Base-by-base conservation (phyloP, 2,888 invertebrate genomes). In the Pristionchus exspectatus region DNA sequence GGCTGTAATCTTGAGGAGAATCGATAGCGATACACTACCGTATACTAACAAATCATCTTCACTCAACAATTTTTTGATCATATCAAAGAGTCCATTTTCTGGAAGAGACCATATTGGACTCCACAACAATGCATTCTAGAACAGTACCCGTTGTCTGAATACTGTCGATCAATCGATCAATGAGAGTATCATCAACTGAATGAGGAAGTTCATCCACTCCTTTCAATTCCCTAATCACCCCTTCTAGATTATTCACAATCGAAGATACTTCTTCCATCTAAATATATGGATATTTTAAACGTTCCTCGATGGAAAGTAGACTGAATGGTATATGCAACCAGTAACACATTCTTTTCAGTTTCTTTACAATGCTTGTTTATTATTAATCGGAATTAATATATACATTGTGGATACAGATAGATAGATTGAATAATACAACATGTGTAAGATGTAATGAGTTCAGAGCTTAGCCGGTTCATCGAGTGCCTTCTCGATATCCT, bases 401-500 rank as follows among this genome's bases (percentile, higher is more conserved):
- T 33, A 84, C 33, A 84, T 33, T 56, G 56, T 84, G 84, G 30
- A 21, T 59, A 87, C 21, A 33, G 54, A 27, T 30, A 50, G 81
- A 50, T 30, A 30, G 24, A 50, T 66, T 27, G 33, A 5, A 27
- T 69, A 85, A 2, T 18, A 81, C 27, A 81, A 81, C 69, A 66
- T 50, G 69, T 7, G 16, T 24, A 87, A 21, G n/a, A 24, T 77
- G 27, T 56, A 59, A 59, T 33, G 27, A 88, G 12, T 84, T 90
- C 89, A 91, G 33, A 92, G 54, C 72, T 91, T 92, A 16, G 92
- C 91, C 14, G 91, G 90, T 33, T 69, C 66, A 33, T 90, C 89
- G 44, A 94, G 92, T 56, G 92, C 92, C 33, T 93, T 93, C 90
- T 94, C 94, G 84, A 94, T 94, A 90, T 94, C 94, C 88, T 93